These are phyloP conservation scores for Medauroidea extradentata DNA, from an alignment of 1,140 invertebrate species.

Conservation along the genomic window DNA sequence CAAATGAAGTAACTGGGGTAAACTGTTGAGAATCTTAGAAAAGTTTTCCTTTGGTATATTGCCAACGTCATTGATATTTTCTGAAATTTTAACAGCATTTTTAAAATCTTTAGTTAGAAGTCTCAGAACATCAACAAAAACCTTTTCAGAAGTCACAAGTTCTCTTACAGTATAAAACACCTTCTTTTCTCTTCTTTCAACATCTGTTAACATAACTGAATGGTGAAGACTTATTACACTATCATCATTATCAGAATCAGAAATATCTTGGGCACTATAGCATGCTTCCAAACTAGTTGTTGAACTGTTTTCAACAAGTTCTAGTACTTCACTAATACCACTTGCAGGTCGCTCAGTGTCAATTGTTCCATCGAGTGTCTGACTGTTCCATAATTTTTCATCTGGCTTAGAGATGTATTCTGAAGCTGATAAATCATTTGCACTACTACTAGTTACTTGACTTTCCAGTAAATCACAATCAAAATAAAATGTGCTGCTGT, in stretches of 20 bases:
- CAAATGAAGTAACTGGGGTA: conserved; percentile 54
- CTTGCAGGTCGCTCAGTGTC: too few relatives aligned
- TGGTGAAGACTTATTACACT: not conserved
- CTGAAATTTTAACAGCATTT: conserved; percentile 47
- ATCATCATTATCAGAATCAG: conserved; percentile 23
- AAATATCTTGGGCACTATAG: not conserved
- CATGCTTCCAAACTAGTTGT: too few relatives aligned
- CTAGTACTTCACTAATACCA: too few relatives aligned
- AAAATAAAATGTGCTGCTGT: too few relatives aligned
- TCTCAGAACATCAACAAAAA: conserved; percentile 63
- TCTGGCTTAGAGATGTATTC: too few relatives aligned
- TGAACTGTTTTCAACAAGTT: too few relatives aligned
- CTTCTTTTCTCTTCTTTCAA: conserved; percentile 41
- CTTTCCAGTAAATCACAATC: too few relatives aligned
- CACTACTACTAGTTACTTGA: too few relatives aligned
- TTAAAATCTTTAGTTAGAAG: conserved; percentile 66
- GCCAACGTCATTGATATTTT: conserved; percentile 40
- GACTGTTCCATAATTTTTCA: too few relatives aligned
- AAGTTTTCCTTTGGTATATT: conserved; percentile 50
- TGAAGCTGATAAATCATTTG: too few relatives aligned
- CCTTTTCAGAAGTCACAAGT: conserved; percentile 62
- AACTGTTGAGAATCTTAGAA: conserved; percentile 54
- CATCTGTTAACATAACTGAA: conserved; percentile 3
- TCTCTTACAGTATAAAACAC: conserved; percentile 59
- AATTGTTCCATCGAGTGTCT: too few relatives aligned